Evolutionary conservation across 2,797 vertebrate species (phyloP), one percentile per base, ranked within the genome.

Genomic region (Molossus molossus): DNA sequence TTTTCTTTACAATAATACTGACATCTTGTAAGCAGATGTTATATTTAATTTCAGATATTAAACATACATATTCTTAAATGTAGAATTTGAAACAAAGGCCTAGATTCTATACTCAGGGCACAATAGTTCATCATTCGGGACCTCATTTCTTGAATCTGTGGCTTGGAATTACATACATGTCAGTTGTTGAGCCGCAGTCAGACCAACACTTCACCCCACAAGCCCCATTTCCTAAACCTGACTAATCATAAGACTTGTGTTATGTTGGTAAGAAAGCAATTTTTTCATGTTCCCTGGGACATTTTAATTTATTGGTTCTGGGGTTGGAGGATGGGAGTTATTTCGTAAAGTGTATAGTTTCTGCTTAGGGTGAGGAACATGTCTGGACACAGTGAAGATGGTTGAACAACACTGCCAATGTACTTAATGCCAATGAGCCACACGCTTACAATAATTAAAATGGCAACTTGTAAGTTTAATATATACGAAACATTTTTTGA

Each of bases 1-100:
- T 20, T 76, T 94, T 81, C 40, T 27, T 80, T 62, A 81, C 2
- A 29, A 72, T 76, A 93, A 79, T n/a, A 77, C 33, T 37, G 45
- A 60, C 17, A 60, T 82, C 76, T 87, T 82, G 1, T 40, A 91
- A 84, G 29, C 12, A 86, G 21, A 90, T 40, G 13, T 15, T 69
- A 3, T 25, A 62, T 88, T 92, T 86, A 73, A 86, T 69, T 77
- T 40, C 53, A 89, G 4, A 15, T 65, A 58, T 77, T 94, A 82
- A 94, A 72, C 14, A 40, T 17, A n/a, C 7, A 80, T 33, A 4
- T 62, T 17, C 5, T 80, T 45, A 65, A 65, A 84, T 7, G 72
- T 11, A 5, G 3, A 14, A 77, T 77, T 85, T 60, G 21, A 82
- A 95, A 76, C 33, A 89, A 86, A 89, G 50, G 6, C 20, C 21